These are phyloP conservation scores for Spinus pinus DNA, from an alignment of 2,797 vertebrate species.

Conservation along the genomic window DNA sequence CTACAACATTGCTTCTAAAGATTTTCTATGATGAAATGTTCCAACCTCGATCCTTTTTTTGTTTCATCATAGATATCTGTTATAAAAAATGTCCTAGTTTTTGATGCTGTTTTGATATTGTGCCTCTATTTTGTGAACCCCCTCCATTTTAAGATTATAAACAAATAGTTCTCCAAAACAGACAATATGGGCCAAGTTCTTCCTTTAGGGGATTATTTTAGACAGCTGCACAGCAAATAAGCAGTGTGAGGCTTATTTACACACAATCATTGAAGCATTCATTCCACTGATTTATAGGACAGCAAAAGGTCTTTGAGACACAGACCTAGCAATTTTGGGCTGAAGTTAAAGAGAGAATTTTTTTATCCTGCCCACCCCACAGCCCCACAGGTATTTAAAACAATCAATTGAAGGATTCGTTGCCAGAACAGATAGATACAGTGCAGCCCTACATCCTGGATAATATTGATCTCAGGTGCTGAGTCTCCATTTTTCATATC, in stretches of 20 bases:
- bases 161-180: background rate
- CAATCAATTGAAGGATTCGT: constrained; percentile 1
- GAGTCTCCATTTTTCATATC: background rate
- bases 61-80: background rate
- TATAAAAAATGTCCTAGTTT: background rate
- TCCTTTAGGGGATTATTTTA: constrained; percentile 47
- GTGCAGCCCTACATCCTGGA: background rate
- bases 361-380: background rate
- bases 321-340: background rate
- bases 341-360: constrained; percentile 19
- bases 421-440: background rate
- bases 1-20: background rate
- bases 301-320: constrained; percentile 36
- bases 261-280: constrained; percentile 27
- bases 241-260: constrained; percentile 54
- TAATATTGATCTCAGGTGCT: background rate
- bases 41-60: background rate
- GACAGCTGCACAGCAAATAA: constrained; percentile 25
- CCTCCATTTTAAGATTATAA: background rate
- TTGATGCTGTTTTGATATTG: background rate
- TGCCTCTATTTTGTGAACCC: background rate
- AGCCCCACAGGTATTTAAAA: background rate
- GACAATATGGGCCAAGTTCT: constrained; percentile 20
- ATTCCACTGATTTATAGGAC: constrained; percentile 39
- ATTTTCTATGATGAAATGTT: background rate